These are phyloP conservation scores for Ondatra zibethicus DNA, from an alignment of 2,113 vertebrate genomes.

Conservation along the genomic window DNA sequence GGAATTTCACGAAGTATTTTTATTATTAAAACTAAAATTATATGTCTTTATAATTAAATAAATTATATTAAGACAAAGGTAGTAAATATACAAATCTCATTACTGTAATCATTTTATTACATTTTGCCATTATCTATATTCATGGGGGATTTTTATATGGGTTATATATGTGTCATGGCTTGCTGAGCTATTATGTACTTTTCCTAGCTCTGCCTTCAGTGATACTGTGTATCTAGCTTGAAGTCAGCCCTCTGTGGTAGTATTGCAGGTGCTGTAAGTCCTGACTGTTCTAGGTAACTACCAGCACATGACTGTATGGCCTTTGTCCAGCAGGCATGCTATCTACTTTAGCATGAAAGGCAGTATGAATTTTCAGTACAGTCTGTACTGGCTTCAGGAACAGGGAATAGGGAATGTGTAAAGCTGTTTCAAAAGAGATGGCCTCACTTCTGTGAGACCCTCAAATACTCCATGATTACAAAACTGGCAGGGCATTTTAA, in stretches of 20 bases:
- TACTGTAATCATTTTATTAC: neutral
- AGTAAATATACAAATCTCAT: constrained; percentile 32
- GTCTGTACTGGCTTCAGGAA: neutral
- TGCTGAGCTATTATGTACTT: neutral
- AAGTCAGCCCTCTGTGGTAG: neutral
- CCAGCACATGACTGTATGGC: neutral
- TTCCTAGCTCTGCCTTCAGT: neutral
- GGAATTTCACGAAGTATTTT: constrained; percentile 11
- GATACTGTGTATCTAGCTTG: neutral
- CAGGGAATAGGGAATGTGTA: accelerated
- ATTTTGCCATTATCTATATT: neutral
- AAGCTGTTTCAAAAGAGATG: neutral
- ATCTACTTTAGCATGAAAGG: neutral
- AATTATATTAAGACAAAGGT: neutral
- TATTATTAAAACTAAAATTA: constrained; percentile 39
- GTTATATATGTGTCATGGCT: neutral
- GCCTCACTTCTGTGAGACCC: neutral
- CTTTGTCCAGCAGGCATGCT: neutral
- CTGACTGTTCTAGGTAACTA: neutral
- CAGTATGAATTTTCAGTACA: neutral
- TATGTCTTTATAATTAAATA: neutral
- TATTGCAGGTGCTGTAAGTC: neutral
- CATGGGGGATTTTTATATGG: neutral
- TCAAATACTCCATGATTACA: neutral
- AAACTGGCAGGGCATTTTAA: neutral